Base-by-base conservation (phyloP, 2,888 invertebrate species). In the Sepiola atlantica region DNA sequence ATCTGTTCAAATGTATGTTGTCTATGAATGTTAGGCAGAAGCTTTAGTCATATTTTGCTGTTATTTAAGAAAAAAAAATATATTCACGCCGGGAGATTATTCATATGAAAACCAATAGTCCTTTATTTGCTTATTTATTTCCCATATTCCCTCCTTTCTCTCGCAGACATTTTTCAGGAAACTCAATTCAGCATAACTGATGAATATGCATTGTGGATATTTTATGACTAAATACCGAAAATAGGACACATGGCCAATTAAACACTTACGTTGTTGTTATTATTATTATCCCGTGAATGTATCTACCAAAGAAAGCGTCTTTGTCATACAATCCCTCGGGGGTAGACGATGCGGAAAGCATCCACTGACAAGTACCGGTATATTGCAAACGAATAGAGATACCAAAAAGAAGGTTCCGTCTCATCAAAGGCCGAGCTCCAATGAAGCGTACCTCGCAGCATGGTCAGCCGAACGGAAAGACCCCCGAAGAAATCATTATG, bases 361-460 rank as follows among this genome's bases (percentile, higher is more conserved):
- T 77, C 32, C 32, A 18, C n/a, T 16, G 32, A n/a, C n/a, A n/a
- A 32, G n/a, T 32, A n/a, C 32, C 0, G n/a, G 77, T n/a, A 32
- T 77, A 77, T 77, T n/a, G 77, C 77, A 77, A 77, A 77, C 77
- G 32, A 77, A 77, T 77, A n/a, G n/a, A 77, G 77, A 77, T 77
- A n/a, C 77, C 14, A n/a, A 77, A 77, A 77, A n/a, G 21, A n/a
- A 77, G 77, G 32, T 20, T 77, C 32, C 77, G 32, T 77, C 77
- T n/a, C 77, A n/a, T 77, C 77, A 77, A 77, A 77, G n/a, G 77
- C 12, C 32, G n/a, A 77, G 16, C 16, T 77, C n/a, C 32, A n/a
- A 16, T 77, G 77, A 77, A 77, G n/a, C 77, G 14, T 77, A n/a
- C 77, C 77, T n/a, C 77, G 2, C 2, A 77, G n/a, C 77, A 77